Evolutionary conservation across 2,888 invertebrate genomes (phyloP).

Genomic region (Phyllotreta cruciferae): DNA sequence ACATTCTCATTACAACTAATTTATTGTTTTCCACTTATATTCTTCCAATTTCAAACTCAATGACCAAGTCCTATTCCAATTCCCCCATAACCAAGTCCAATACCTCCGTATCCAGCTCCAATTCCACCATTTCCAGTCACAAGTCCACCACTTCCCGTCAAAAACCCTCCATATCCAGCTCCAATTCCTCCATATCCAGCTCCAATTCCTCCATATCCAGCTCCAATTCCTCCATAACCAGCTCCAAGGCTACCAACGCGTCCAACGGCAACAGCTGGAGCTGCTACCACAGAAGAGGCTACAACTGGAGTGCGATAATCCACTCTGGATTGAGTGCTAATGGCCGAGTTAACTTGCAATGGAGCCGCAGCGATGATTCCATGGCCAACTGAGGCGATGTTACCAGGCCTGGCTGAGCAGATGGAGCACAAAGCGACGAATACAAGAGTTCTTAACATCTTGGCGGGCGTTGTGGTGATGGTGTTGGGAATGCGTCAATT

Average conservation of each 20-base stretch:
- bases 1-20: background rate
- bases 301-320: constrained; percentile 24
- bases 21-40: too few relatives aligned
- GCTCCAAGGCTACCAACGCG: constrained; percentile 5
- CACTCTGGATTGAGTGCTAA: constrained; percentile 27
- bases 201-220: constrained; percentile 3
- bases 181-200: constrained; percentile 5
- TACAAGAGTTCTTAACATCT: constrained; percentile 16
- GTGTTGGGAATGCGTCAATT: background rate
- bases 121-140: constrained; percentile 5
- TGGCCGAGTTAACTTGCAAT: constrained; percentile 18
- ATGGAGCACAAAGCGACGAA: constrained; percentile 9
- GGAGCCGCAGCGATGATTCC: constrained; percentile 24
- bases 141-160: constrained; percentile 15
- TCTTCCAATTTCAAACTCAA: background rate
- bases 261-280: constrained; percentile 15
- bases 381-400: constrained; percentile 7
- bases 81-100: constrained; percentile 13
- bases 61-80: constrained; percentile 1
- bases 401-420: constrained; percentile 24
- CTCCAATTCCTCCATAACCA: constrained; percentile 11
- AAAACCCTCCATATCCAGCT: background rate
- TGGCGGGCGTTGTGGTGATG: background rate
- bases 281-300: background rate
- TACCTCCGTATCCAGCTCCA: constrained; percentile 10